phyloP scores from a whole-genome alignment of 2,797 vertebrate genomes.

The Melanotaenia trifasciata region DNA sequence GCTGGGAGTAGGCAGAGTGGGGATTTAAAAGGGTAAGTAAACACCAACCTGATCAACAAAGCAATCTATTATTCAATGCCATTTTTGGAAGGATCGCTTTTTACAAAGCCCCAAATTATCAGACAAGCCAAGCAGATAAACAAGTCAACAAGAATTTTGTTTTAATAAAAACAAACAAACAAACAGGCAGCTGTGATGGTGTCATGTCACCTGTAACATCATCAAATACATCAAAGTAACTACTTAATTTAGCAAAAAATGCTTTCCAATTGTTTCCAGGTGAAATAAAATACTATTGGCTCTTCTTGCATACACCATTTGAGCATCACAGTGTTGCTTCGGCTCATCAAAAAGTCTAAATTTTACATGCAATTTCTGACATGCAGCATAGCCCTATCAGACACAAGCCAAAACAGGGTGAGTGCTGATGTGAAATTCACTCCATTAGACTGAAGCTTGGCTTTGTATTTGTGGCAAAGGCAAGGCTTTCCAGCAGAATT shows the following conservation, averaged over 20 bases:
- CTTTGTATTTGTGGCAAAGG: conserved; percentile 90
- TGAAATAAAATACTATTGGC: conserved; percentile 6
- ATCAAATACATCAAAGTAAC: conserved; percentile 41
- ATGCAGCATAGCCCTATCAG: conserved; percentile 88
- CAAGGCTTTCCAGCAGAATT: conserved; percentile 92
- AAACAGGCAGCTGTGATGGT: conserved; percentile 42
- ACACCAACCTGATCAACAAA: conserved; percentile 91
- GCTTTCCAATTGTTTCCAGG: conserved; percentile 21
- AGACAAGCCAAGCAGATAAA: conserved; percentile 65
- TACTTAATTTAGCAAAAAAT: conserved; percentile 21
- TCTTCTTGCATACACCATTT: conserved; percentile 2
- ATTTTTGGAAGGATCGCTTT: conserved; percentile 89
- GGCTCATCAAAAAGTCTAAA: conserved; percentile 12
- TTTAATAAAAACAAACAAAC: conserved; percentile 19
- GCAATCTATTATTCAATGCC: conserved; percentile 94
- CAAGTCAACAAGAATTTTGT: conserved; percentile 46
- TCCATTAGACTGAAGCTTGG: conserved; percentile 83
- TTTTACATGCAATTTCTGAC: conserved; percentile 31
- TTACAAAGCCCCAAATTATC: conserved; percentile 85
- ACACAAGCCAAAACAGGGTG: conserved; percentile 88
- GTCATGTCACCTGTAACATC: conserved; percentile 37
- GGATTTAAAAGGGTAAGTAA: conserved; percentile 94
- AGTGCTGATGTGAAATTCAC: conserved; percentile 87
- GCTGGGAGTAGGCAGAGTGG: conserved; percentile 90
- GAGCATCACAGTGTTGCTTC: conserved; percentile 4